These are phyloP conservation scores for Platalea minor DNA, from an alignment of 2,797 vertebrate species.

Conservation along the genomic window DNA sequence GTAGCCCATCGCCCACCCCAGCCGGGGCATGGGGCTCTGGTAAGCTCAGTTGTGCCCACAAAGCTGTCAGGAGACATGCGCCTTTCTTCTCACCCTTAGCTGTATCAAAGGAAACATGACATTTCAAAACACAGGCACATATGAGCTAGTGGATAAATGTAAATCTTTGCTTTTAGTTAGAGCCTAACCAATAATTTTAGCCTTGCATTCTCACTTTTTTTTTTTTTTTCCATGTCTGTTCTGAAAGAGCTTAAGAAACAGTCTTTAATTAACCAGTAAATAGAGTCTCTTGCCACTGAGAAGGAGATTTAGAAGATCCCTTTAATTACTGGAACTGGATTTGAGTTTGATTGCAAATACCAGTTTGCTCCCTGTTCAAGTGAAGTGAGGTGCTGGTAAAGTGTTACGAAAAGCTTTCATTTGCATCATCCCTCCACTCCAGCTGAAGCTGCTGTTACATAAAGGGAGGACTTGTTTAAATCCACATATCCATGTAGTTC, in stretches of 20 bases:
- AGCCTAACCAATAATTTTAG: conserved; percentile 41
- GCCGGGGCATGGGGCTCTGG: neutral
- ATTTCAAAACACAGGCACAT: neutral
- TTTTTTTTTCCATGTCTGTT: conserved; percentile 47
- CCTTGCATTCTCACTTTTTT: neutral
- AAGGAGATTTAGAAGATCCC: conserved; percentile 70
- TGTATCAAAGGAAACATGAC: neutral
- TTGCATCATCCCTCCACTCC: conserved; percentile 34
- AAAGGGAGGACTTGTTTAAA: conserved; percentile 23
- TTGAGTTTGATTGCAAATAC: conserved; percentile 68
- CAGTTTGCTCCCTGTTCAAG: conserved; percentile 48
- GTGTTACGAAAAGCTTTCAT: conserved; percentile 49
- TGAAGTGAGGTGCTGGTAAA: neutral
- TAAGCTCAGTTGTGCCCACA: neutral
- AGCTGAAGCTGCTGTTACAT: neutral
- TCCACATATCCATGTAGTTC: neutral
- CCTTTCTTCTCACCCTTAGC: neutral
- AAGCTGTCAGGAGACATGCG: neutral
- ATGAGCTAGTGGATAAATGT: conserved; percentile 27
- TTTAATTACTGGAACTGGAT: conserved; percentile 74
- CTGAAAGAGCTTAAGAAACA: conserved; percentile 58
- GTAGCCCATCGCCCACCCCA: neutral
- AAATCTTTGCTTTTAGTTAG: conserved; percentile 11
- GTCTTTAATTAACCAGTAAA: conserved; percentile 73
- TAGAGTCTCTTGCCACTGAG: conserved; percentile 50